These are phyloP conservation scores for Anseranas semipalmata DNA, from an alignment of 2,113 vertebrate species.

Conservation along the genomic window DNA sequence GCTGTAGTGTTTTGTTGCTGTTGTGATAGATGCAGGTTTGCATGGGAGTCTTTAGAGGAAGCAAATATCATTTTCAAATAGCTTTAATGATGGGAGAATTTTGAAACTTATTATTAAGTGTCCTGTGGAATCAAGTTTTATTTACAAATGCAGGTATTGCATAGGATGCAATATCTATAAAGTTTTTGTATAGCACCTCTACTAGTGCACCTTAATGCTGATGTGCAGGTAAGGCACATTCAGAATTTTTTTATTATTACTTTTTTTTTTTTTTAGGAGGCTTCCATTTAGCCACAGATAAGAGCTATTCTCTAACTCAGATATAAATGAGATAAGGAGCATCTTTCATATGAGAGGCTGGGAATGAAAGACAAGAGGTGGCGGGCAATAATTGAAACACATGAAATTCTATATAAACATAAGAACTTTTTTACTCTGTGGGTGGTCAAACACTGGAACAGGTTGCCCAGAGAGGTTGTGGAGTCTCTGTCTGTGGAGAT, in stretches of 20 bases:
- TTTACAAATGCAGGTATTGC: neutral
- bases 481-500: neutral
- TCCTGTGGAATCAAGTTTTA: neutral
- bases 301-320: neutral
- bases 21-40: neutral
- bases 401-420: neutral
- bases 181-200: neutral
- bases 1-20: neutral
- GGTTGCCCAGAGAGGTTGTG: neutral
- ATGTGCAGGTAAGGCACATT: neutral
- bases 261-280: neutral
- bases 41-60: neutral
- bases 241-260: neutral
- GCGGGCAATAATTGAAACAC: neutral
- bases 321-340: neutral
- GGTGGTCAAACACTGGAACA: neutral
- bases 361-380: neutral
- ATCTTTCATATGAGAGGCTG: neutral
- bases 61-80: neutral
- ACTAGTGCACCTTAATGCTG: neutral
- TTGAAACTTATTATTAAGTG: neutral
- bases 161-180: neutral
- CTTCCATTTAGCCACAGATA: neutral
- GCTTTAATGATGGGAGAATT: neutral
- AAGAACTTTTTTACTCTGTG: neutral